phyloP scores from a whole-genome alignment of 2,888 invertebrate genomes.

The Lochmaea crataegi region DNA sequence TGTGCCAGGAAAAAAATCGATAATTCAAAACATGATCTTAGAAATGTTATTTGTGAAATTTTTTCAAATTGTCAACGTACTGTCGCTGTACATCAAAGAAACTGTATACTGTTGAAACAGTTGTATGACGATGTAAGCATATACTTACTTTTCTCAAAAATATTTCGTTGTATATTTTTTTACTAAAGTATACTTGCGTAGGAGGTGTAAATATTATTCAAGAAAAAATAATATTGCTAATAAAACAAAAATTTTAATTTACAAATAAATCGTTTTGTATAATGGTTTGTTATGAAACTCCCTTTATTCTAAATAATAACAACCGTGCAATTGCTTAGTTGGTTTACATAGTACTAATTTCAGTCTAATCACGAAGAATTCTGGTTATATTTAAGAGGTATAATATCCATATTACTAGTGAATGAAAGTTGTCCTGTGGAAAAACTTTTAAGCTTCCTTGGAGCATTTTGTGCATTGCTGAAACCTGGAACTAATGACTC shows the following conservation, averaged over 20 bases:
- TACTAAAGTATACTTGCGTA: background rate
- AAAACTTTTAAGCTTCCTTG: slow-evolving; percentile 36
- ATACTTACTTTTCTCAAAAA: slow-evolving; percentile 9
- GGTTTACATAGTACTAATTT: slow-evolving; percentile 10
- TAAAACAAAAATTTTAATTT: too few species aligned
- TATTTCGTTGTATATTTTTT: too few species aligned
- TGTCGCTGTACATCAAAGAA: slow-evolving; percentile 74
- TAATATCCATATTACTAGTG: slow-evolving; percentile 26
- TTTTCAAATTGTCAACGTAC: slow-evolving; percentile 70
- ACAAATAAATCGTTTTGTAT: too few species aligned
- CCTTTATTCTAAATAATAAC: background rate
- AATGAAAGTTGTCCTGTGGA: slow-evolving; percentile 29
- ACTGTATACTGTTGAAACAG: slow-evolving; percentile 72
- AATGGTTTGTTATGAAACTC: too few species aligned
- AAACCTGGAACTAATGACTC: slow-evolving; percentile 1
- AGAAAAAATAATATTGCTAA: too few species aligned
- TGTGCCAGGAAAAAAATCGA: background rate
- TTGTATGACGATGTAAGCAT: slow-evolving; percentile 71
- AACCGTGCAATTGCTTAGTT: too few species aligned
- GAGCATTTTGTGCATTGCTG: slow-evolving; percentile 44
- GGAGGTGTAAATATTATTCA: too few species aligned
- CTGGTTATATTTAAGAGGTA: slow-evolving; percentile 25
- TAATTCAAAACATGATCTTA: background rate
- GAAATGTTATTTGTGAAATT: slow-evolving; percentile 67
- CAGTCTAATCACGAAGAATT: slow-evolving; percentile 38